phyloP scores from a whole-genome alignment of 2,113 vertebrate genomes.

The Siphamia tubifer region DNA sequence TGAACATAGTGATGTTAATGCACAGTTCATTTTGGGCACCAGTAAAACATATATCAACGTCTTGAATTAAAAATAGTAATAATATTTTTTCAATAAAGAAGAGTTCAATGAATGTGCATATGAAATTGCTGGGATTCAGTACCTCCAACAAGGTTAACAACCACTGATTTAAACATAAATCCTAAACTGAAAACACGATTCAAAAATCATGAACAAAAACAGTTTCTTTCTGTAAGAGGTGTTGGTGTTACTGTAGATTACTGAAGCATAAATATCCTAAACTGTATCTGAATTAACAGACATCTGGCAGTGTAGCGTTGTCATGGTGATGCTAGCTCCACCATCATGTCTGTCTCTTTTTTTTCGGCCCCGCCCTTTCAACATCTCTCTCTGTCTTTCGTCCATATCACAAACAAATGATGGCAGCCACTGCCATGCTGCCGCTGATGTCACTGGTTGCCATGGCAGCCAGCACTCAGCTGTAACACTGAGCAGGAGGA shows the following conservation, averaged over 20 bases:
- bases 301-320: constrained; percentile 27
- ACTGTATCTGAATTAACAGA: not conserved
- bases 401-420: constrained; percentile 64
- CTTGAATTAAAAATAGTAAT: too few relatives aligned
- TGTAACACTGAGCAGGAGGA: constrained; percentile 59
- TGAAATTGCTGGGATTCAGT: too few relatives aligned
- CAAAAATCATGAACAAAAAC: too few relatives aligned
- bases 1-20: too few relatives aligned
- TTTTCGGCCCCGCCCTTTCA: not conserved
- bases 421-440: constrained; percentile 63
- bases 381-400: not conserved
- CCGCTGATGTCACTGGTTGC: constrained; percentile 82
- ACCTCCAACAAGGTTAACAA: too few relatives aligned
- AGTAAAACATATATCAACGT: too few relatives aligned
- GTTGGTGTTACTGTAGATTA: not conserved
- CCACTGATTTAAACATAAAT: too few relatives aligned
- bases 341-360: constrained; percentile 6
- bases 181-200: not conserved
- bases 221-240: accelerated
- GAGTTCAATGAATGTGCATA: too few relatives aligned
- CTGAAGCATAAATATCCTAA: not conserved
- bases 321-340: constrained; percentile 58
- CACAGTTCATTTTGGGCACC: too few relatives aligned
- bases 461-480: constrained; percentile 70
- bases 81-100: too few relatives aligned